Evolutionary conservation across 2,797 vertebrate genomes (phyloP).

Genomic region (Chrosomus eos): DNA sequence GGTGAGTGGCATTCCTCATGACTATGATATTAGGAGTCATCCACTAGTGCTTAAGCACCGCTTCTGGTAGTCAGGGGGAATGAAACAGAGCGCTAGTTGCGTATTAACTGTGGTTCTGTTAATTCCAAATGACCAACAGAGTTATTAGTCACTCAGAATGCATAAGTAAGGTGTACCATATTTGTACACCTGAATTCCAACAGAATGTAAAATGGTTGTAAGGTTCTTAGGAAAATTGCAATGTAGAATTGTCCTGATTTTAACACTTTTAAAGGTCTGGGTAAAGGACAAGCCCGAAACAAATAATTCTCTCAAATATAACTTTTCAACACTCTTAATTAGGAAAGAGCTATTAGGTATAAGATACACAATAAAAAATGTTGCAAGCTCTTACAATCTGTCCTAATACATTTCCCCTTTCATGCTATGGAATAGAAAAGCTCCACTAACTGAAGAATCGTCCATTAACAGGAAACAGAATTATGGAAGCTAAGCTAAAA

Average conservation of each 20-base stretch:
- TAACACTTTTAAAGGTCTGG: background rate
- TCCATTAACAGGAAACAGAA: background rate
- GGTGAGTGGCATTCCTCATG: background rate
- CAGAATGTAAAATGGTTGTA: background rate
- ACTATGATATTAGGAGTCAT: background rate
- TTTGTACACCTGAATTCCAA: background rate
- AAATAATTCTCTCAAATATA: background rate
- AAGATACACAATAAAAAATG: background rate
- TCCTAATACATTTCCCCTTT: background rate
- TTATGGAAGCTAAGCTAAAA: slow-evolving; percentile 9
- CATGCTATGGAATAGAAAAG: background rate
- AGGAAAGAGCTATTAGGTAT: background rate
- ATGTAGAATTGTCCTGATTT: background rate
- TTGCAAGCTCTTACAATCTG: background rate
- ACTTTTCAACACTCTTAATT: background rate
- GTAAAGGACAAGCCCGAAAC: background rate
- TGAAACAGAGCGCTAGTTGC: background rate
- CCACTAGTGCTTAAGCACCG: background rate
- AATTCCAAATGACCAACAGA: background rate
- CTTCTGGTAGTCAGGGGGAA: background rate
- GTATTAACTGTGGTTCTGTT: background rate
- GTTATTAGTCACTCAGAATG: background rate
- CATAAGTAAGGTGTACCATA: background rate
- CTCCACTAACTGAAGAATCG: background rate
- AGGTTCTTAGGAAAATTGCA: background rate